phyloP scores from a whole-genome alignment of 2,113 vertebrate genomes.

The Microcebus lehilahytsara region DNA sequence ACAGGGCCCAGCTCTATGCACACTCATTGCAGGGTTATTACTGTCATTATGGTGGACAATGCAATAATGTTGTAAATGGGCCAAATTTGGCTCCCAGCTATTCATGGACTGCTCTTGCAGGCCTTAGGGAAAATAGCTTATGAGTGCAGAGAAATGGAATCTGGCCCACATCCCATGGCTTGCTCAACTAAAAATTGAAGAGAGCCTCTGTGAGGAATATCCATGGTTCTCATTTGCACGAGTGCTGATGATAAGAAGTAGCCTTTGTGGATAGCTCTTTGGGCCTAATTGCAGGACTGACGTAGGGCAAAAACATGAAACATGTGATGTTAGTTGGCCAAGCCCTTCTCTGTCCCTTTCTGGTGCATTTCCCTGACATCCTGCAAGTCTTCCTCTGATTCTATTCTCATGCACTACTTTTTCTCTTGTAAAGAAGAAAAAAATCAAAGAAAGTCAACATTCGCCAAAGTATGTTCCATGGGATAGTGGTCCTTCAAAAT shows the following conservation, averaged over 20 bases:
- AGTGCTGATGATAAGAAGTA: not conserved
- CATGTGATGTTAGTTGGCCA: not conserved
- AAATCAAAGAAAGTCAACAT: not conserved
- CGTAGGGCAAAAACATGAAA: not conserved
- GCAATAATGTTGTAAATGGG: constrained; percentile 73
- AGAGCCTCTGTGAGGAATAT: not conserved
- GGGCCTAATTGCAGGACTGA: not conserved
- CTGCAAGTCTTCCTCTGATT: not conserved
- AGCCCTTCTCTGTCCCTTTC: not conserved
- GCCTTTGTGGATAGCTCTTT: not conserved
- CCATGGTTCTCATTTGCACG: not conserved
- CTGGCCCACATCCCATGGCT: constrained; percentile 63
- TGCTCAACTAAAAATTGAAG: constrained; percentile 5
- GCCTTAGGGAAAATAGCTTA: constrained; percentile 62
- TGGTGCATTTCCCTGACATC: not conserved
- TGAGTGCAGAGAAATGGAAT: constrained; percentile 61
- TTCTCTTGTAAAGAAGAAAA: not conserved
- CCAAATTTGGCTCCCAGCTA: constrained; percentile 64
- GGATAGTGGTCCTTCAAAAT: not conserved
- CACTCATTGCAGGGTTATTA: constrained; percentile 68
- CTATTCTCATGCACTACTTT: not conserved
- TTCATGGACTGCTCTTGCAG: constrained; percentile 51
- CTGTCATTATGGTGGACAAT: constrained; percentile 73
- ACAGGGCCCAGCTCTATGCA: not conserved
- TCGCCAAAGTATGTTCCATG: not conserved